phyloP scores from a whole-genome alignment of 2,113 vertebrate genomes.

The Neodontobutis hainanensis region DNA sequence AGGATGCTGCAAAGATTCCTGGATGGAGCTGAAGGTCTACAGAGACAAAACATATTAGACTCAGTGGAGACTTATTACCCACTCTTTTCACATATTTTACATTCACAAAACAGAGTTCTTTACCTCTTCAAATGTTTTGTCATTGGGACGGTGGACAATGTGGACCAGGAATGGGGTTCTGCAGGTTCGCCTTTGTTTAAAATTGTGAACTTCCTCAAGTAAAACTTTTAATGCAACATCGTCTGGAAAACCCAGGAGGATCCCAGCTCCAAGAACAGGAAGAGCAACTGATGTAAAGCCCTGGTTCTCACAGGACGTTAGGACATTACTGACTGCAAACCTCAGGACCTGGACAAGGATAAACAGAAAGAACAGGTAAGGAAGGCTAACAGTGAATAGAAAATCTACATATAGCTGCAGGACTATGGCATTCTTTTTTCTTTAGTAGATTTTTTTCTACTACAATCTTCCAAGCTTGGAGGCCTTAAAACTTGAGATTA shows the following conservation, averaged over 20 bases:
- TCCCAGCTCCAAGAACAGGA: conserved; percentile 56
- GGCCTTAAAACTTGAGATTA: no score
- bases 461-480: no score
- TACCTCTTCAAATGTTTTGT: conserved; percentile 27
- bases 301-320: conserved; percentile 41
- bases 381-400: not conserved
- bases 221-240: conserved; percentile 41
- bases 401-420: not conserved
- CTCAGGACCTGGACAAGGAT: conserved; percentile 51
- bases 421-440: not conserved
- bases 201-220: conserved; percentile 34
- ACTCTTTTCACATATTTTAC: not conserved
- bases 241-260: conserved; percentile 45
- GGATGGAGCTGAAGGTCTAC: conserved; percentile 34
- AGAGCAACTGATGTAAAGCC: conserved; percentile 53
- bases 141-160: conserved; percentile 43
- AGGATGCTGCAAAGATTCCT: conserved; percentile 14
- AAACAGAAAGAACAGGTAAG: not conserved
- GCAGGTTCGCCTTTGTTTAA: conserved; percentile 20
- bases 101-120: not conserved
- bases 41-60: conserved; percentile 5
- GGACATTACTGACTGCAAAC: conserved; percentile 22
- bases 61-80: no score
- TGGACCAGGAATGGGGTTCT: conserved; percentile 29
- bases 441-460: no score